Conservation (phyloP, 2,888 invertebrate genomes). For the Monochamus alternatus region DNA sequence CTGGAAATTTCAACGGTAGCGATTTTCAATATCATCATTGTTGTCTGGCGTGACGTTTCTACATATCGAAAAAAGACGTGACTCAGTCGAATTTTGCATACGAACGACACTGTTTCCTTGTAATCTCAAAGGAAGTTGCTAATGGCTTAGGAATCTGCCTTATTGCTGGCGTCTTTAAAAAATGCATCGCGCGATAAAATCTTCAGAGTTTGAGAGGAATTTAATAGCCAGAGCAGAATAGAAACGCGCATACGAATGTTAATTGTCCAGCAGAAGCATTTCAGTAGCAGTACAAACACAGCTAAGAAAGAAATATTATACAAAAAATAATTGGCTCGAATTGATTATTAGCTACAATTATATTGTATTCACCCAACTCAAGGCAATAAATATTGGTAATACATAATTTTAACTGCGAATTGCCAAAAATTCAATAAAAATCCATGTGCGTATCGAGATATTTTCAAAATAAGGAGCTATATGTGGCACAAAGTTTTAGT, state of each 20-base stretch:
- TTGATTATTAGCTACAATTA: too few relatives aligned
- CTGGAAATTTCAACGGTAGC: too few relatives aligned
- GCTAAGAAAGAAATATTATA: too few relatives aligned
- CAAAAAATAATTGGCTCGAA: too few relatives aligned
- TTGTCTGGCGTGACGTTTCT: background rate
- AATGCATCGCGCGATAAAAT: conserved; percentile 19
- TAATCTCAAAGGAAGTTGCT: conserved; percentile 29
- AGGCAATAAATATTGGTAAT: too few relatives aligned
- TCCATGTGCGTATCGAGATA: too few relatives aligned
- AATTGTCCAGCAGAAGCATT: background rate
- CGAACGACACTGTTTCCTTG: conserved; percentile 15
- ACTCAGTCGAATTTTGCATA: conserved; percentile 27
- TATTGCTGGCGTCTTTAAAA: conserved; percentile 21
- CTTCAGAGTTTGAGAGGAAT: background rate
- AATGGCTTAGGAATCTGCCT: conserved; percentile 23
- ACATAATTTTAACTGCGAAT: too few relatives aligned
- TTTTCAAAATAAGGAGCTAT: too few relatives aligned
- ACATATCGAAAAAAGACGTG: conserved; percentile 19
- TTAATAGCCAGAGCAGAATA: background rate
- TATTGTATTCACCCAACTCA: too few relatives aligned
- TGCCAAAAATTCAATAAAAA: too few relatives aligned
- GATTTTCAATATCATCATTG: background rate
- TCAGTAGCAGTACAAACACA: too few relatives aligned
- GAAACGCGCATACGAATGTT: background rate
- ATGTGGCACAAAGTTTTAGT: too few relatives aligned